Base-by-base conservation (phyloP, 2,113 vertebrate species). In the Lamprologus lemairii region DNA sequence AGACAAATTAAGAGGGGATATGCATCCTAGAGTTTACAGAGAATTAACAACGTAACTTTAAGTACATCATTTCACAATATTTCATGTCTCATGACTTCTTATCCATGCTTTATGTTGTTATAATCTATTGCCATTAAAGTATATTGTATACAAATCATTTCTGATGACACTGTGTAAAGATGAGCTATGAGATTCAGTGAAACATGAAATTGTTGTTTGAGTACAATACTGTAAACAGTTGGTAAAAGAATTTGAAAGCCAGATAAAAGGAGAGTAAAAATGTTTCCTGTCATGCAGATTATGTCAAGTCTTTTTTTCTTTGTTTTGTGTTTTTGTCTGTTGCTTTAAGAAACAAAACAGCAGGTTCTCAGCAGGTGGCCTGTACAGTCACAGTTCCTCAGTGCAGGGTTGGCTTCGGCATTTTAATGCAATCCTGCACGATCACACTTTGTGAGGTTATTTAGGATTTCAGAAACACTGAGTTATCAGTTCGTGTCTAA, bases 201-300 rank as follows among this genome's bases (percentile, higher is more conserved):
- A 60, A 63, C 28, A 33, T 2, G 28, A 63, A 33, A 63, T 42
- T 40, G 21, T 31, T 45, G 4, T 42, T 40, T 51, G 26, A 65
- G 26, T 21, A 1, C 53, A 53, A 40, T 71, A 5, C 9, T 53
- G 47, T 65, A 21, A 21, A 33, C 58, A 53, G 58, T 40, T 19
- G 4, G 11, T 11, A 42, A 8, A 84, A 13, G 7, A 37, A 13
- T 49, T 84, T 45, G 5, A 37, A 78, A 87, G 7, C 14, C 31
- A 16, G 73, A 58, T 31, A 31, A 65, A 6, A 71, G 42, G 17
- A 71, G 16, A 68, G 37, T 28, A 60, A 23, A 83, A 83, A 65
- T 53, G 47, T 53, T 71, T 51, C 60, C 35, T 31, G 45, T 78
- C 26, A 78, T 35, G 53, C 7, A 83, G 23, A 65, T 63, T 71